Evolutionary conservation across 2,113 vertebrate species (phyloP), one percentile per base, ranked within the genome.

Genomic region (Nycticorax nycticorax): DNA sequence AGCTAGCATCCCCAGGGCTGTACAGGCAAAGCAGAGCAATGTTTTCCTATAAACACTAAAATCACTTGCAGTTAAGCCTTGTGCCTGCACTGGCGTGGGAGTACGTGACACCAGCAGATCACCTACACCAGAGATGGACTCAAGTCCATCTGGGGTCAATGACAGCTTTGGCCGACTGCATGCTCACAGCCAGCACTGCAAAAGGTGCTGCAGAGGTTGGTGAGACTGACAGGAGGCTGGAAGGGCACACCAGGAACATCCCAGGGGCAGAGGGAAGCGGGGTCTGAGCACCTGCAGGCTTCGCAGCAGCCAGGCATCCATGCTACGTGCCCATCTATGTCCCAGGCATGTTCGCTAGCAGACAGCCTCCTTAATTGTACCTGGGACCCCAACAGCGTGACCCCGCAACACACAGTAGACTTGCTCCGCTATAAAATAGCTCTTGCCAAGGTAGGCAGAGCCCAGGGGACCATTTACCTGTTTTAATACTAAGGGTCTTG

Each of bases 281-380:
- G 37, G 5, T 23, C 52, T 28, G 72, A 48, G 47, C 2, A 1
- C 33, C 33, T 45, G 39, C 32, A 50, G 47, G 18, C 26, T 73
- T 35, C 1, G 0, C 33, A 59, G 59, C n/a, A 28, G 59, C 52
- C 1, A 0, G 14, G n/a, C 2, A 0, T 27, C 62, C 37, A 12
- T 32, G 24, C 37, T 4, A 1, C 0, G 0, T 64, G 47, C 32
- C 21, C 11, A 9, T 16, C 67, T n/a, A 7, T 33, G 39, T 73
- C 21, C 52, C 74, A 35, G 37, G 21, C 14, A 20, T 1, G 1
- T 67, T 41, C 4, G 0, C 17, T 60, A 41, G 47, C 30, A 62
- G n/a, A 7, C 47, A 55, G 60, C 6, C 11, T 45, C 22, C 39
- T 47, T 47, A 39, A 18, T 5, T 55, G 22, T 43, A 24, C 60